These are phyloP conservation scores for Drosophila colorata DNA, from an alignment of 2,888 invertebrate genomes.

Conservation along the genomic window DNA sequence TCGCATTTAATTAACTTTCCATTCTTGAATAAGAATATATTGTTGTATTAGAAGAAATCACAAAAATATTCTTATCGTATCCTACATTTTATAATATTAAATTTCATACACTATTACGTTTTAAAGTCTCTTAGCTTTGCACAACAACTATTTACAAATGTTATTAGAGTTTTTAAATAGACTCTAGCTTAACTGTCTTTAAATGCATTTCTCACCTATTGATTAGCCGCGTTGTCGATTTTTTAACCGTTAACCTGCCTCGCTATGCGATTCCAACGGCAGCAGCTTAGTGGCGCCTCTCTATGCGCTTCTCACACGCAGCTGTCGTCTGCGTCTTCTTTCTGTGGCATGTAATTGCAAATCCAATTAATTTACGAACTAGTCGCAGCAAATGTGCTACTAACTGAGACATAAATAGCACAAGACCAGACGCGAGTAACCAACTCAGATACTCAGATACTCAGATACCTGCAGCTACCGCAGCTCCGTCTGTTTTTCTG, in stretches of 20 bases:
- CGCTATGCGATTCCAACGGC: slow-evolving; percentile 12
- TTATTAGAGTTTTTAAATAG: background rate
- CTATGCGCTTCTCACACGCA: slow-evolving; percentile 37
- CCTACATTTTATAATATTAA: too few species aligned
- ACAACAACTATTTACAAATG: background rate
- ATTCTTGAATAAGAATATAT: too few species aligned
- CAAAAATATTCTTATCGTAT: too few species aligned
- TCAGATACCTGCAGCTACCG: slow-evolving; percentile 1
- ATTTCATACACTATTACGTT: too few species aligned
- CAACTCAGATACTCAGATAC: slow-evolving; percentile 44
- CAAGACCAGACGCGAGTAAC: slow-evolving; percentile 51
- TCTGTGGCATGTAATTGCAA: slow-evolving; percentile 75
- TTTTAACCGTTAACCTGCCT: slow-evolving; percentile 8
- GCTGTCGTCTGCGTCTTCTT: slow-evolving; percentile 16
- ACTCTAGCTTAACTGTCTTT: background rate
- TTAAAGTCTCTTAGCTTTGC: too few species aligned
- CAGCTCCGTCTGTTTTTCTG: background rate
- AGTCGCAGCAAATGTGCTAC: slow-evolving; percentile 74
- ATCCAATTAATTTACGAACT: slow-evolving; percentile 81
- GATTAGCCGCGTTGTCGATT: slow-evolving; percentile 22
- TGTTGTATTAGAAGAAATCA: too few species aligned
- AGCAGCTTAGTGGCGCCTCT: slow-evolving; percentile 43
- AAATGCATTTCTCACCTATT: background rate
- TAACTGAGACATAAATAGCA: slow-evolving; percentile 79
- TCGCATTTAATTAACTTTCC: too few species aligned